A percentile compares a stretch with the other conserved stretches of the same genome.
Evolutionary conservation across 2,113 vertebrate species (phyloP).

Genomic region (Malurus alboscapulatus): DNA sequence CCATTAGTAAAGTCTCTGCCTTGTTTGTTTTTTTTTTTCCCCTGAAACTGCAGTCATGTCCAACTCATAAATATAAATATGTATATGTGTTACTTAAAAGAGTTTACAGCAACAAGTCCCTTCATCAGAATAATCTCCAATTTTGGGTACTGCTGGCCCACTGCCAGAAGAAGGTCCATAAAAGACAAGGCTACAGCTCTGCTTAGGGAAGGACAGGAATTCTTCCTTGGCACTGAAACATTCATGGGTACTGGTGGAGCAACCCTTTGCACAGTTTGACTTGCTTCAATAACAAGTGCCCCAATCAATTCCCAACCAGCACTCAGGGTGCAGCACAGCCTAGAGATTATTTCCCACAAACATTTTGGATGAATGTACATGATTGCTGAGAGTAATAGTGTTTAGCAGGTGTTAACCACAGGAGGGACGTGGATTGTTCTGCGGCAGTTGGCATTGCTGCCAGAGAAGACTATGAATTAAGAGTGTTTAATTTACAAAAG

Average conservation of each 20-base stretch:
- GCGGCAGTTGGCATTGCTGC: neutral
- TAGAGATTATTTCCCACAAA: neutral
- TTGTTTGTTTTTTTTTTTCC: neutral
- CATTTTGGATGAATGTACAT: neutral
- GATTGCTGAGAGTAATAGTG: neutral
- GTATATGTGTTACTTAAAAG: neutral
- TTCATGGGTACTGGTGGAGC: neutral
- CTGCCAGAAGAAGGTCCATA: neutral
- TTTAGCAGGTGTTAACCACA: neutral
- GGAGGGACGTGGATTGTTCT: neutral
- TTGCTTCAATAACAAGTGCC: neutral
- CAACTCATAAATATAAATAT: neutral
- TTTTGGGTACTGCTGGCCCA: neutral
- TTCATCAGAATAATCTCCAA: neutral
- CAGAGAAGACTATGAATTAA: neutral
- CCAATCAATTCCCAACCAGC: fast-evolving
- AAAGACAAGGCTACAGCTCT: neutral
- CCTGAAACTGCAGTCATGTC: neutral
- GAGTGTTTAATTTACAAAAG: neutral
- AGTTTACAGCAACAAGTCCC: neutral
- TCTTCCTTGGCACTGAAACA: neutral
- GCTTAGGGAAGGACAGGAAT: neutral
- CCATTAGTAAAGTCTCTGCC: neutral
- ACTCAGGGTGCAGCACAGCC: neutral
- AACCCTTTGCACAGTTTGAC: neutral